A percentile compares a stretch with the other conserved stretches of the same genome.
phyloP scores from a whole-genome alignment of 2,888 invertebrate genomes.

The Melipona beecheii region DNA sequence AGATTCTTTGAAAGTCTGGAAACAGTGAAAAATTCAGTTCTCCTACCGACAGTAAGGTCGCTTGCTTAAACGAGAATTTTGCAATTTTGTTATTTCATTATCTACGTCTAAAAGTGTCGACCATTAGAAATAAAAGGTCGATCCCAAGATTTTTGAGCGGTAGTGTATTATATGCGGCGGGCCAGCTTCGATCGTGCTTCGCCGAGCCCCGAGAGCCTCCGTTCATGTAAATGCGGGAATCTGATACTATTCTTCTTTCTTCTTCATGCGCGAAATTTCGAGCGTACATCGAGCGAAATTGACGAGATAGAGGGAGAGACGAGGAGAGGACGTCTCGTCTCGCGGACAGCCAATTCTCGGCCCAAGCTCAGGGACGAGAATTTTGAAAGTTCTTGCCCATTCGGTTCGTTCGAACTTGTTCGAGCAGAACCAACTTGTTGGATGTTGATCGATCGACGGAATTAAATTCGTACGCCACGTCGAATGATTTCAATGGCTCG shows the following conservation, averaged over 20 bases:
- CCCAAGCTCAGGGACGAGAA: conserved; percentile 11
- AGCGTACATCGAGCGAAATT: conserved; percentile 15
- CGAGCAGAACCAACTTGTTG: conserved; percentile 5
- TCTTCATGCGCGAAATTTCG: conserved; percentile 44
- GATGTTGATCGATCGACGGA: not conserved
- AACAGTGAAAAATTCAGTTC: no score
- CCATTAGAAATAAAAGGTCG: no score
- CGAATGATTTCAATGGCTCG: not conserved
- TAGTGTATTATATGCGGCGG: not conserved
- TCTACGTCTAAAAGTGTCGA: no score
- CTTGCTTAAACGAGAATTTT: no score
- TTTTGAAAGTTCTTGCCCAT: conserved; percentile 11
- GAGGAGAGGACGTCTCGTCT: no score
- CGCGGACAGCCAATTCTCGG: not conserved
- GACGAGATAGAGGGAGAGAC: not conserved
- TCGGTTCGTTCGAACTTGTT: not conserved
- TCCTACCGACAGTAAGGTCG: no score
- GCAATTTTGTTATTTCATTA: no score
- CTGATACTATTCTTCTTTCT: conserved; percentile 46
- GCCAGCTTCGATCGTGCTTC: conserved; percentile 11
- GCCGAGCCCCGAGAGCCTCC: conserved; percentile 27
- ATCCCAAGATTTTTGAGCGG: no score
- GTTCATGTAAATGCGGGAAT: conserved; percentile 47
- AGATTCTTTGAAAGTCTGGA: no score
- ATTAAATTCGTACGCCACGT: not conserved